Evolutionary conservation across 1,140 invertebrate species (phyloP).

Genomic region (Cotesia vestalis): DNA sequence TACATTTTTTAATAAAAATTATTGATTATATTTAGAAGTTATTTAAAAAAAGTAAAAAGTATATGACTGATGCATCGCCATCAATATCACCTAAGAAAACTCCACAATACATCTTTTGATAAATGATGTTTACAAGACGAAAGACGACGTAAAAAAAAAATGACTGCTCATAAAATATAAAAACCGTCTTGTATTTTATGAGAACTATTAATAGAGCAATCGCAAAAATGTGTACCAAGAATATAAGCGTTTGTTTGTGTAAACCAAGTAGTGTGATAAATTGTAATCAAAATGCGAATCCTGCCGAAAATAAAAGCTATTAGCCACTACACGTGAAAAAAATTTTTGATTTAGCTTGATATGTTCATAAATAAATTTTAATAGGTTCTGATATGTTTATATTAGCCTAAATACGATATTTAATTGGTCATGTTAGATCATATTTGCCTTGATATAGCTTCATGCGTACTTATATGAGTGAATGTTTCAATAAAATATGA

Average conservation of each 20-base stretch:
- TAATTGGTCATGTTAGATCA: no score
- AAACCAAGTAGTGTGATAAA: conserved; percentile 17
- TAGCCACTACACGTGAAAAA: conserved; percentile 16
- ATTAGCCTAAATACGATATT: no score
- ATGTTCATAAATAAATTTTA: conserved; percentile 22
- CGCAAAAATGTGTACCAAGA: conserved; percentile 10
- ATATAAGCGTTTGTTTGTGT: conserved; percentile 43
- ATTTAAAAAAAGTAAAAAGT: no score
- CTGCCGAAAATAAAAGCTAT: background rate
- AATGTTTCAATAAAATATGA: no score
- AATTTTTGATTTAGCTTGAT: conserved; percentile 4
- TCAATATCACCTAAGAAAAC: background rate
- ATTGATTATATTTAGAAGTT: no score
- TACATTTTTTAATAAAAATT: no score
- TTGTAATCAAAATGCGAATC: conserved; percentile 32
- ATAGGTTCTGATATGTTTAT: no score
- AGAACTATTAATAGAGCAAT: conserved; percentile 41
- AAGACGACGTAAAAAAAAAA: conserved; percentile 11
- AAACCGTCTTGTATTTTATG: conserved; percentile 22
- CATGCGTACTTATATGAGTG: no score
- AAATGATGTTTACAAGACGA: conserved; percentile 36
- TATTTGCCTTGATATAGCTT: no score
- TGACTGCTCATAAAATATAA: background rate
- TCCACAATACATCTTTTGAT: conserved; percentile 24
- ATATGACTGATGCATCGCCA: conserved; percentile 8